Evolutionary conservation across 2,113 vertebrate genomes (phyloP), one percentile per base, ranked within the genome.

Genomic region (Erinaceus europaeus): DNA sequence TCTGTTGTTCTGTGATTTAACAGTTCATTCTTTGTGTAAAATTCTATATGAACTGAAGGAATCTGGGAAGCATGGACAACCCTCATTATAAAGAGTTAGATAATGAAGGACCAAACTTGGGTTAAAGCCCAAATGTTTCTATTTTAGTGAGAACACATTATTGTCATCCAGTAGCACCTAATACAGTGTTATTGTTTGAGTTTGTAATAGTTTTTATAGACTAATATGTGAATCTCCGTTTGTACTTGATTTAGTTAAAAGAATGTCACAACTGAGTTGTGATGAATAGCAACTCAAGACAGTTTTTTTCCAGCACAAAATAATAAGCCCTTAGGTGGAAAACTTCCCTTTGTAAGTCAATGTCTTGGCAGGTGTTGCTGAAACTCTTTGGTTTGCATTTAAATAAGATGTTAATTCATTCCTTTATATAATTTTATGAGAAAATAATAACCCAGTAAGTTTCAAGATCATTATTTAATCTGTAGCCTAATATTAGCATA

Each of bases 371-470:
- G 68, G 46, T 95, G 27, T 89, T 88, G 52, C 27, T 93, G 50
- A 65, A 89, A 93, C 62, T 88, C 53, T 64, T 94, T 93, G 79
- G 50, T 65, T 95, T 90, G 8, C 90, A 85, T 96, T 93, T 91
- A 84, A 91, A 71, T 83, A 80, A 91, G 59, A 91, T 65, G 78
- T 27, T 75, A 92, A 94, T 69, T 76, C 93, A 95, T 44, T 87
- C 55, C 21, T 93, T 95, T 93, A 91, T 71, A 73, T 88, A 92
- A 92, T 94, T 91, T 89, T 81, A 90, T 88, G 93, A 95, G 94
- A 57, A 88, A 96, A 83, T 69, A 86, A 50, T 85, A 90, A 72
- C 80, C 44, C 36, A 17, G 73, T 69, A 81, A 76, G 88, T 91
- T 52, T 10, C 86, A 92, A 87, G 90, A 87, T 74, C 59, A n/a